These are phyloP conservation scores for Phthorimaea operculella DNA, from an alignment of 1,140 invertebrate species.

Conservation along the genomic window DNA sequence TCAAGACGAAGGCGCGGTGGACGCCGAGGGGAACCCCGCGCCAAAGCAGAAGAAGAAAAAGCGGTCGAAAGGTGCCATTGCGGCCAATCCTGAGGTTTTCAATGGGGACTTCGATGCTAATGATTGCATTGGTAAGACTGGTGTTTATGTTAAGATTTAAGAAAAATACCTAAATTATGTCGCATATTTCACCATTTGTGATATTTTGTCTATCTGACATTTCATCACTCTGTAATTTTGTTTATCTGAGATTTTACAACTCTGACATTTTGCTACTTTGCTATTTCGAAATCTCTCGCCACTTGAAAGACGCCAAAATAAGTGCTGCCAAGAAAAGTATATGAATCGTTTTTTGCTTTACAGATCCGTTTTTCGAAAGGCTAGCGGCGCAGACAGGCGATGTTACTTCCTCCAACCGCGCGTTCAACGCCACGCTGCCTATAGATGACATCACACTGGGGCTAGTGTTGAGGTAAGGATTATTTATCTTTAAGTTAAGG, in stretches of 20 bases:
- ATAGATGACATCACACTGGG: slow-evolving; percentile 54
- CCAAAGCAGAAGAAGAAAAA: slow-evolving; percentile 53
- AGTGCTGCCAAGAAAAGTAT: no score
- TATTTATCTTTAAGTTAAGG: no score
- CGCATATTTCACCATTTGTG: no score
- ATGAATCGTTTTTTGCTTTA: slow-evolving; percentile 10
- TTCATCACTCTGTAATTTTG: no score
- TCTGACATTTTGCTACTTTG: no score
- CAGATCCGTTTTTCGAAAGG: slow-evolving; percentile 65
- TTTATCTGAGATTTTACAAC: no score
- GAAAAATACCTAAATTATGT: no score
- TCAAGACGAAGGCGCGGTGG: slow-evolving; percentile 35
- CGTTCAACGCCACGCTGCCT: slow-evolving; percentile 62
- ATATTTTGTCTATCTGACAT: no score
- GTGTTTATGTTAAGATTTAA: no score
- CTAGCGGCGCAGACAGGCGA: slow-evolving; percentile 60
- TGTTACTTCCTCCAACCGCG: slow-evolving; percentile 62
- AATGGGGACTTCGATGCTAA: slow-evolving; percentile 61
- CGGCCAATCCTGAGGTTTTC: slow-evolving; percentile 44
- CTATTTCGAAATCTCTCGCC: no score
- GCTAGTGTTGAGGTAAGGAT: slow-evolving; percentile 52
- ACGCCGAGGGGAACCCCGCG: slow-evolving; percentile 26
- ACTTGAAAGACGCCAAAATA: no score
- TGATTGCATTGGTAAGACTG: slow-evolving; percentile 52
- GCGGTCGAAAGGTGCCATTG: slow-evolving; percentile 44